These are phyloP conservation scores for Esox masquinongy DNA, from an alignment of 2,797 vertebrate genomes.

Conservation along the genomic window DNA sequence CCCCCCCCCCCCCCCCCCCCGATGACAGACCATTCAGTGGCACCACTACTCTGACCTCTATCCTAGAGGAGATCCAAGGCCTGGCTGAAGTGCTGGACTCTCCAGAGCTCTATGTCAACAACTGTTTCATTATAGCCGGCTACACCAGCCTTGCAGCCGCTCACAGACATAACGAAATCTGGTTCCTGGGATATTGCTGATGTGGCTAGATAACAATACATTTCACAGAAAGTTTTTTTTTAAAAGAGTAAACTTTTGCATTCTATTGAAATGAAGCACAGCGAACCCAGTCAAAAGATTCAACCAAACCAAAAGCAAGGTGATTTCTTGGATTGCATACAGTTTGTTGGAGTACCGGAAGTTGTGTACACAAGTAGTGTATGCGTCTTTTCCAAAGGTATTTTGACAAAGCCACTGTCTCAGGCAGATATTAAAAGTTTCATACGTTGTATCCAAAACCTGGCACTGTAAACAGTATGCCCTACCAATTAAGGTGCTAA, in stretches of 20 bases:
- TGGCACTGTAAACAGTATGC: too few species aligned
- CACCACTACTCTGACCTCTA: slow-evolving; percentile 11
- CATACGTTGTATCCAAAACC: too few species aligned
- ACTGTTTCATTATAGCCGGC: slow-evolving; percentile 63
- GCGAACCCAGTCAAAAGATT: neutral
- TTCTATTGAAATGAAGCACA: neutral
- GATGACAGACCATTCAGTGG: slow-evolving; percentile 1
- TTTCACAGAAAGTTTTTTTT: neutral
- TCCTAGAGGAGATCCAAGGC: neutral
- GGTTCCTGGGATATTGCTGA: slow-evolving; percentile 48
- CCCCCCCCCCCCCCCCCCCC: neutral
- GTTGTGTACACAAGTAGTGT: neutral
- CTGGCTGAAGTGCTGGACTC: neutral
- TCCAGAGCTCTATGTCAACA: neutral
- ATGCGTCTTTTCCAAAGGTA: neutral
- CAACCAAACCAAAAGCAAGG: neutral
- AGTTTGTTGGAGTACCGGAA: neutral
- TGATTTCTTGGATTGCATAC: neutral
- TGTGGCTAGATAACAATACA: neutral
- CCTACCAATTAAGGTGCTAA: too few species aligned
- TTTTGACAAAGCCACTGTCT: neutral
- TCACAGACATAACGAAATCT: slow-evolving; percentile 67
- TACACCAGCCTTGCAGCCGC: slow-evolving; percentile 69
- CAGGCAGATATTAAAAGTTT: neutral
- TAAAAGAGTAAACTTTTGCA: neutral